phyloP scores from a whole-genome alignment of 2,888 invertebrate species.

The Hetaerina titia region DNA sequence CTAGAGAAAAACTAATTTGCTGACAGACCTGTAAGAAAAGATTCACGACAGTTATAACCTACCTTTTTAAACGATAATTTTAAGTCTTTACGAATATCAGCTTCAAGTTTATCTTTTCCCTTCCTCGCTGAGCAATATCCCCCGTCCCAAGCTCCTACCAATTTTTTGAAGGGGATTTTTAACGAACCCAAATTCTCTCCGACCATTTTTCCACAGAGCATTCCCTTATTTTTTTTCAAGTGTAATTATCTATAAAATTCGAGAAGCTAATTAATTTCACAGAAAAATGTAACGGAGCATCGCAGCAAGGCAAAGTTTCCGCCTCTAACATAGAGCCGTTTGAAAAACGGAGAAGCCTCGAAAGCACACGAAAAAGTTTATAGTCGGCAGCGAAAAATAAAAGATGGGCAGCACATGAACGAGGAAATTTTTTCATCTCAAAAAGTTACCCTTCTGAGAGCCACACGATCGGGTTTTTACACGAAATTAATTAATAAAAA shows the following conservation, averaged over 20 bases:
- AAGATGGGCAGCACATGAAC: background rate
- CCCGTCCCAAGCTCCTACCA: background rate
- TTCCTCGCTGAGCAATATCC: too few species aligned
- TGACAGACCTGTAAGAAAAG: too few species aligned
- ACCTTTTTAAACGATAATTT: too few species aligned
- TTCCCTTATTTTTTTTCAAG: background rate
- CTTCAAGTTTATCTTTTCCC: too few species aligned
- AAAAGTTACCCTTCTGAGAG: background rate
- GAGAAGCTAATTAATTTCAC: background rate
- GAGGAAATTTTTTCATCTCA: background rate
- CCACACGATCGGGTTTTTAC: background rate
- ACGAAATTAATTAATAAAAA: slow-evolving; percentile 9
- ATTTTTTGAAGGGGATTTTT: background rate
- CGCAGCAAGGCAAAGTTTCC: background rate
- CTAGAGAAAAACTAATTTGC: too few species aligned
- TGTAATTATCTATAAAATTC: background rate
- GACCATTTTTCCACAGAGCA: background rate
- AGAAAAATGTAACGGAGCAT: background rate
- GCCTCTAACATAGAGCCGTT: background rate
- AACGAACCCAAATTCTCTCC: background rate
- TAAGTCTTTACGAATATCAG: too few species aligned
- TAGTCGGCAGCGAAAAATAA: background rate
- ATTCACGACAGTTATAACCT: too few species aligned
- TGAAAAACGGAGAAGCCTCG: background rate
- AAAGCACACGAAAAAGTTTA: background rate